Conservation (phyloP, 2,113 vertebrate genomes). For the Lophochroa leadbeateri region DNA sequence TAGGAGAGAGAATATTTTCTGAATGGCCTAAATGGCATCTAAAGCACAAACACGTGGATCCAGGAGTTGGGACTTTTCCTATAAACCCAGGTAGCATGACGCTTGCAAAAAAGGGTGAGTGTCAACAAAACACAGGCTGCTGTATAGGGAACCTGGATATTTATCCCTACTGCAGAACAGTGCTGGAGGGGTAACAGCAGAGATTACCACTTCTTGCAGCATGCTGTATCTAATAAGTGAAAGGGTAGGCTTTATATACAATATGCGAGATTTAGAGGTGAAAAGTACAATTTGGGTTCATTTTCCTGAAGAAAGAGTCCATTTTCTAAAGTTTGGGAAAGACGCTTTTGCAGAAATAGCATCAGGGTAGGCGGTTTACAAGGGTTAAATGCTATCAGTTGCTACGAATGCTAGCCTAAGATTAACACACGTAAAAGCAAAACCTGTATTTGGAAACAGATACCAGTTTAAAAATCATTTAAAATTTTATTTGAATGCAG, state of each 20-base stretch:
- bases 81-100: accelerated
- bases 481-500: not conserved
- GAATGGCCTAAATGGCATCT: not conserved
- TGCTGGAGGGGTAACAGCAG: not conserved
- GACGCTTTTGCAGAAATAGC: not conserved
- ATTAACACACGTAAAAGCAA: not conserved
- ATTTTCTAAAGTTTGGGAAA: not conserved
- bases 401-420: not conserved
- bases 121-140: not conserved
- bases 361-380: not conserved
- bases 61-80: not conserved
- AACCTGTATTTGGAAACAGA: not conserved
- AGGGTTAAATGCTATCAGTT: not conserved
- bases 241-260: not conserved
- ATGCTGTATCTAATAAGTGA: not conserved
- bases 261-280: not conserved
- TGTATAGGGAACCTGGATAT: not conserved
- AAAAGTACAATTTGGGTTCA: not conserved
- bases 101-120: not conserved
- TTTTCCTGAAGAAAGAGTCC: not conserved
- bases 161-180: not conserved
- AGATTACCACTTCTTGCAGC: not conserved
- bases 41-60: not conserved
- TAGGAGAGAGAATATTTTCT: not conserved
- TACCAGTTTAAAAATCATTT: not conserved